Percentiles rank a stretch among this genome's conserved stretches.
These are phyloP conservation scores for Empis stercorea DNA, from an alignment of 2,888 invertebrate species.

Conservation along the genomic window DNA sequence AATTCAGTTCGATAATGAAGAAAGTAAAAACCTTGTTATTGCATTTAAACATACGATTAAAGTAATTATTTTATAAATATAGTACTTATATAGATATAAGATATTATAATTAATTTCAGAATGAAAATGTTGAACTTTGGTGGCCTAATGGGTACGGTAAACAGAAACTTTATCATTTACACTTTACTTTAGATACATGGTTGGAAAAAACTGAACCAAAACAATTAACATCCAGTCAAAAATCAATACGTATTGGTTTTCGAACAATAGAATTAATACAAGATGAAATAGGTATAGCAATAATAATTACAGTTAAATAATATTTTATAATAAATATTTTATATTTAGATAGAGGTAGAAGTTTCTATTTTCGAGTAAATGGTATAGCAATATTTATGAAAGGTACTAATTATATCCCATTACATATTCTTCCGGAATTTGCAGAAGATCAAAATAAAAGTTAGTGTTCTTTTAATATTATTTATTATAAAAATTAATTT, in stretches of 20 bases:
- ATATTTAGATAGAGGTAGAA: conserved; percentile 44
- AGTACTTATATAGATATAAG: background rate
- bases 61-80: conserved; percentile 10
- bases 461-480: conserved; percentile 22
- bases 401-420: conserved; percentile 89
- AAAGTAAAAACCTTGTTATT: conserved; percentile 25
- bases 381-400: conserved; percentile 82
- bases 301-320: conserved; percentile 9
- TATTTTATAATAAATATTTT: background rate
- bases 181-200: conserved; percentile 39
- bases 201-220: conserved; percentile 15
- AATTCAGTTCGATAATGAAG: conserved; percentile 17
- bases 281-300: conserved; percentile 37
- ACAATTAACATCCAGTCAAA: conserved; percentile 30
- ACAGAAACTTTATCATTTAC: conserved; percentile 61
- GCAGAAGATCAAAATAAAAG: conserved; percentile 41
- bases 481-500: background rate
- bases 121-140: conserved; percentile 55
- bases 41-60: conserved; percentile 26
- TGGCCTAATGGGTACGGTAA: conserved; percentile 91
- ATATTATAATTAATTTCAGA: conserved; percentile 6
- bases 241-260: conserved; percentile 65
- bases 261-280: conserved; percentile 74
- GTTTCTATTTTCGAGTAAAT: conserved; percentile 83
- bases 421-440: conserved; percentile 68